A percentile compares a stretch with the other conserved stretches of the same genome.
Evolutionary conservation across 2,113 vertebrate genomes (phyloP).

Genomic region (Tragulus kanchil): DNA sequence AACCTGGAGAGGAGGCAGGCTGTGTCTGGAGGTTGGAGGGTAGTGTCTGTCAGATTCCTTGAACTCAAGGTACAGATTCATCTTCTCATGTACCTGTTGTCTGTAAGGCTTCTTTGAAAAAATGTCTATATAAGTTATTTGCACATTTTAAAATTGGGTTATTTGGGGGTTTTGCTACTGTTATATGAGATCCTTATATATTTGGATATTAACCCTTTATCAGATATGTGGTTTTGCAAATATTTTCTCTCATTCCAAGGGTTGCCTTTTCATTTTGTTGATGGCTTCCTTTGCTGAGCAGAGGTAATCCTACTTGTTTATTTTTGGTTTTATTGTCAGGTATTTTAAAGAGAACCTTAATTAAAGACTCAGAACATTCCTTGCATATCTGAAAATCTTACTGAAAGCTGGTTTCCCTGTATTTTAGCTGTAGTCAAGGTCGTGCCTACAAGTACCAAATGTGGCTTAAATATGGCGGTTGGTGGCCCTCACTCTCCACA

Average conservation of each 20-base stretch:
- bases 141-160: background rate
- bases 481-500: background rate
- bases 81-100: background rate
- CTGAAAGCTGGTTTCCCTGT: background rate
- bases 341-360: background rate
- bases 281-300: background rate
- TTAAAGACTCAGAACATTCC: background rate
- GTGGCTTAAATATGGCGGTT: background rate
- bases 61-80: background rate
- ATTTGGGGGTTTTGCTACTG: background rate
- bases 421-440: background rate
- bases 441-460: background rate
- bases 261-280: background rate
- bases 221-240: background rate
- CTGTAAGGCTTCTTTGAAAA: background rate
- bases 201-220: background rate
- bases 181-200: background rate
- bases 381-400: slow-evolving; percentile 14
- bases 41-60: background rate
- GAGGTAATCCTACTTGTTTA: background rate
- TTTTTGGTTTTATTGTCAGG: background rate
- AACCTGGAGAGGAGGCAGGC: background rate
- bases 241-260: background rate
- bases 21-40: background rate
- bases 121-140: background rate